Evolutionary conservation across 2,888 invertebrate species (phyloP).

Genomic region (Ecdyonurus torrentis): DNA sequence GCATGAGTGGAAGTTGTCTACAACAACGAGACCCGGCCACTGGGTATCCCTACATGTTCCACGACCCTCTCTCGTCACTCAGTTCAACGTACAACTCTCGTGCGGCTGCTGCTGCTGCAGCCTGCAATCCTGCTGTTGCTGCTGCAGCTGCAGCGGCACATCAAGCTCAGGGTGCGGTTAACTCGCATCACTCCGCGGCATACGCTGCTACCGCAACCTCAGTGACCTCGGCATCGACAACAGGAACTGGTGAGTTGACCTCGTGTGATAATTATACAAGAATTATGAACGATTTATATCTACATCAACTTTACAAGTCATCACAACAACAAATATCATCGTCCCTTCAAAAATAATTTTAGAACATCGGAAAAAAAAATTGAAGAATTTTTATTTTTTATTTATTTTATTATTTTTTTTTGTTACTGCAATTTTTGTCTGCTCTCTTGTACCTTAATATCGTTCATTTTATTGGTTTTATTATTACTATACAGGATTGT

Average conservation of each 20-base stretch:
- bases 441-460: too few relatives aligned
- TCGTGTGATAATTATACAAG: too few relatives aligned
- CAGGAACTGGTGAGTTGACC: conserved; percentile 37
- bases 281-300: background rate
- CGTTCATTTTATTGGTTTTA: too few relatives aligned
- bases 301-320: background rate
- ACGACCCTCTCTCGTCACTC: conserved; percentile 63
- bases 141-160: conserved; percentile 35
- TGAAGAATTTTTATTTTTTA: too few relatives aligned
- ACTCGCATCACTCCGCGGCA: conserved; percentile 38
- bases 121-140: conserved; percentile 25
- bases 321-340: background rate
- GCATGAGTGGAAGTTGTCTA: conserved; percentile 60
- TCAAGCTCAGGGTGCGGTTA: conserved; percentile 48
- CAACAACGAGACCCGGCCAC: conserved; percentile 51
- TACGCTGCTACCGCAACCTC: conserved; percentile 36
- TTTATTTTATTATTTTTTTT: too few relatives aligned
- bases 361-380: background rate
- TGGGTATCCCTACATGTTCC: conserved; percentile 83
- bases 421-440: too few relatives aligned
- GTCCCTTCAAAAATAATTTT: background rate
- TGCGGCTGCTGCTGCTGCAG: conserved; percentile 33
- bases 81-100: conserved; percentile 56
- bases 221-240: conserved; percentile 33
- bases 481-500: too few relatives aligned